Evolutionary conservation across 53 echinoderm and acorn worm genomes (phyloP).

Genomic region (Astropecten irregularis): DNA sequence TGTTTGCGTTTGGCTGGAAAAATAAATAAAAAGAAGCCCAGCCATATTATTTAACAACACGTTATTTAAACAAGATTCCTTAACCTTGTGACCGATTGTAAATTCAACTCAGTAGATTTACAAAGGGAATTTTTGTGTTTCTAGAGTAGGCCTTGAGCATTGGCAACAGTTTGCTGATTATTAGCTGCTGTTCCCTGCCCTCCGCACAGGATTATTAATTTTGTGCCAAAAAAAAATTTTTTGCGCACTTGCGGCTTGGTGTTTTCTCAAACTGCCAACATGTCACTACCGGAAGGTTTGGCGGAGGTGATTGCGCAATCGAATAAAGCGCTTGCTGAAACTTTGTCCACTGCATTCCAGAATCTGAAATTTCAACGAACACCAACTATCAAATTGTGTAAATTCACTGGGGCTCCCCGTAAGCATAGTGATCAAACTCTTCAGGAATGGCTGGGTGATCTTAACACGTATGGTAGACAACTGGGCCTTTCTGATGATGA

Average conservation of each 20-base stretch:
- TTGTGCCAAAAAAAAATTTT: neutral
- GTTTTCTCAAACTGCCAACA: neutral
- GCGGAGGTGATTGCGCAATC: neutral
- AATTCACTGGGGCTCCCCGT: neutral
- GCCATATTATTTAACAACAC: too few species aligned
- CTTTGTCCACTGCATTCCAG: neutral
- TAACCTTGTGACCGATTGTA: too few species aligned
- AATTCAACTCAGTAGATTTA: too few species aligned
- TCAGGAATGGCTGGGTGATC: constrained; percentile 21
- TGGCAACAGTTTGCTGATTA: neutral
- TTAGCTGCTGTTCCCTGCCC: too few species aligned
- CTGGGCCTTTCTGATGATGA: neutral
- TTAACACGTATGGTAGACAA: neutral
- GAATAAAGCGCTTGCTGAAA: neutral
- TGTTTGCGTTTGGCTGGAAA: too few species aligned
- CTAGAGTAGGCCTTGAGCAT: too few species aligned
- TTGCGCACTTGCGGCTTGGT: too few species aligned
- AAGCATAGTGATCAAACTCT: constrained; percentile 29
- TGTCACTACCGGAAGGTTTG: neutral
- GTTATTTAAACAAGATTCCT: too few species aligned
- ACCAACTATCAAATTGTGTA: neutral
- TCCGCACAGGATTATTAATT: neutral
- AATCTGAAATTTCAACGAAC: neutral
- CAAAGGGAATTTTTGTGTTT: too few species aligned
- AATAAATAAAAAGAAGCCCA: too few species aligned